These are phyloP conservation scores for Metridium senile DNA, from an alignment of 92 coral and sea anemone genomes.

Conservation along the genomic window DNA sequence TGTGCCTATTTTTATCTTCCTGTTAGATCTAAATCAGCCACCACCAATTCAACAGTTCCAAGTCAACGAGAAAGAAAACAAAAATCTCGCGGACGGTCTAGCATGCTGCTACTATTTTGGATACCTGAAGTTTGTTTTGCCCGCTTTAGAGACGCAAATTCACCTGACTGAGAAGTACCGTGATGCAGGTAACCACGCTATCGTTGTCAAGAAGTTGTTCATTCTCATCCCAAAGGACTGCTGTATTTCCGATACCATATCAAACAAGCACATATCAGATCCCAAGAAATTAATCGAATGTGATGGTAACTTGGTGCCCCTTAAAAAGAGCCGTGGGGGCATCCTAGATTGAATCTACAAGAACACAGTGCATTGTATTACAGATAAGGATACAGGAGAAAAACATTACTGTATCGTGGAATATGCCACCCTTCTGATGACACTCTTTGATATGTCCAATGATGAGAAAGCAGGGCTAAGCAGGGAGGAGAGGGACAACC, in stretches of 20 bases:
- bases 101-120: conserved; percentile 95
- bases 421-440: conserved; percentile 40
- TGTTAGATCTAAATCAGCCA: conserved; percentile 63
- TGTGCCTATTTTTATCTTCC: conserved; percentile 43
- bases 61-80: conserved; percentile 73
- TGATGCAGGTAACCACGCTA: too few relatives aligned
- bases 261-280: conserved; percentile 41
- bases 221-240: conserved; percentile 81
- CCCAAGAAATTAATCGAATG: conserved; percentile 20
- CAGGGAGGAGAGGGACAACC: conserved; percentile 72
- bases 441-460: conserved; percentile 73
- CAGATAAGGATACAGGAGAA: conserved; percentile 23
- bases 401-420: conserved; percentile 56
- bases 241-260: conserved; percentile 42
- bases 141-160: conserved; percentile 57
- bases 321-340: conserved; percentile 65
- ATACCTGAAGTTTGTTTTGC: conserved; percentile 80
- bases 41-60: conserved; percentile 74
- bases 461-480: conserved; percentile 57
- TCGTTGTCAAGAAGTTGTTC: conserved; percentile 55
- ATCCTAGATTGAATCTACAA: conserved; percentile 46
- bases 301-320: conserved; percentile 45
- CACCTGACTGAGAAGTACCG: conserved; percentile 35
- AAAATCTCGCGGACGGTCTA: conserved; percentile 87
- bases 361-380: conserved; percentile 61